Conservation (phyloP, 2,797 vertebrate genomes). For the Epinephelus awoara region DNA sequence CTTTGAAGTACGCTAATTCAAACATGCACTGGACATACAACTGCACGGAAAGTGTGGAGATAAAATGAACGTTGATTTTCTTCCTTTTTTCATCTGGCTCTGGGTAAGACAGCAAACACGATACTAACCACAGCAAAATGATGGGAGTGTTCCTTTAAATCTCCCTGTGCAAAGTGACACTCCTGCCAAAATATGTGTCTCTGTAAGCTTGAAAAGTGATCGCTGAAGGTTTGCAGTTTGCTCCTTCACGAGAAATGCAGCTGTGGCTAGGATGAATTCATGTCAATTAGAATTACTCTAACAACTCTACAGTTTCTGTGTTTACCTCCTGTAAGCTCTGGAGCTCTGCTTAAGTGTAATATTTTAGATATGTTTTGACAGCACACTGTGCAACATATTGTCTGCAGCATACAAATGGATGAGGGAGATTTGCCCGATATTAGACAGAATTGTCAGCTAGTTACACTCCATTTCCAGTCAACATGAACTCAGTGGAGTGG, state of each 20-base stretch:
- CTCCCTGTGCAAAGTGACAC: not conserved
- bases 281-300: not conserved
- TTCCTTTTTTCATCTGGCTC: not conserved
- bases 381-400: not conserved
- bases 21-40: constrained; percentile 19
- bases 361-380: not conserved
- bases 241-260: not conserved
- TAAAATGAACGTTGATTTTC: not conserved
- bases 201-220: not conserved
- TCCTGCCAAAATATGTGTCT: not conserved
- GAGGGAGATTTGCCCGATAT: not conserved
- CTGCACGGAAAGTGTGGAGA: constrained; percentile 11
- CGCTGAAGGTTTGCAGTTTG: not conserved
- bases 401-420: not conserved
- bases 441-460: not conserved
- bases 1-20: constrained; percentile 45
- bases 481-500: too few relatives aligned
- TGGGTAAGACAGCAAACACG: not conserved
- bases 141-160: not conserved
- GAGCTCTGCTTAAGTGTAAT: not conserved
- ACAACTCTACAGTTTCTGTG: not conserved
- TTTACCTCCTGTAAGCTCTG: not conserved
- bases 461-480: too few relatives aligned
- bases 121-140: not conserved
- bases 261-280: not conserved